Evolutionary conservation across 2,888 invertebrate genomes (phyloP), one percentile per base, ranked within the genome.

Genomic region (Tiliacea aurago): DNA sequence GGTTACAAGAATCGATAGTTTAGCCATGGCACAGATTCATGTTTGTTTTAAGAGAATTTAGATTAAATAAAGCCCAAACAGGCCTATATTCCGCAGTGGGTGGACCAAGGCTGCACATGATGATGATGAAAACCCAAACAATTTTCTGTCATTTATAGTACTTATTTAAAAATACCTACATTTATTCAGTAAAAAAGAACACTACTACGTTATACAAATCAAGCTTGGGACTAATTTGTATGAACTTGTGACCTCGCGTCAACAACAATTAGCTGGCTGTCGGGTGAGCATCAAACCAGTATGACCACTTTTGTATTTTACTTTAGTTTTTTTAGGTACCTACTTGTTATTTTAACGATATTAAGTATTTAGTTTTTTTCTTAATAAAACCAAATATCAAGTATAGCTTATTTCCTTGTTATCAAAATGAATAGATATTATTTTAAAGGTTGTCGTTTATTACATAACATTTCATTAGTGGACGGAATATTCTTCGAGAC

Each of bases 241-340:
- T 89, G 89, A 90, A 87, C 90, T 88, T 84, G 73, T 90, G 90
- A 93, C 89, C 87, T 80, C 83, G 76, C 76, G 77, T 83, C 78
- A 84, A 80, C 76, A 74, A 75, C 88, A 86, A 91, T 91, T 90
- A 86, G 76, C 73, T 68, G 78, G 70, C 63, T 56, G 69, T 76
- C 72, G 72, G 68, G 73, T 86, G 84, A 84, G 47, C 83, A 83
- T 86, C 78, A 73, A 74, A 78, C 75, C 80, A 82, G 89, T 80
- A 64, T 65, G 65, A 73, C 71, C 67, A 83, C 76, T 76, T 76
- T 62, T 56, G 7, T 45, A 33, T 65, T 62, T 69, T 56, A 7
- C 43, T 81, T 59, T 67, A 53, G 49, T 67, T 75, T 74, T 70
- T 75, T 18, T 58, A 20, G 2, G 20, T 41, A 11, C n/a, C n/a